These are phyloP conservation scores for Montipora cactus DNA, from an alignment of 64 coral and sea anemone genomes.

Conservation along the genomic window DNA sequence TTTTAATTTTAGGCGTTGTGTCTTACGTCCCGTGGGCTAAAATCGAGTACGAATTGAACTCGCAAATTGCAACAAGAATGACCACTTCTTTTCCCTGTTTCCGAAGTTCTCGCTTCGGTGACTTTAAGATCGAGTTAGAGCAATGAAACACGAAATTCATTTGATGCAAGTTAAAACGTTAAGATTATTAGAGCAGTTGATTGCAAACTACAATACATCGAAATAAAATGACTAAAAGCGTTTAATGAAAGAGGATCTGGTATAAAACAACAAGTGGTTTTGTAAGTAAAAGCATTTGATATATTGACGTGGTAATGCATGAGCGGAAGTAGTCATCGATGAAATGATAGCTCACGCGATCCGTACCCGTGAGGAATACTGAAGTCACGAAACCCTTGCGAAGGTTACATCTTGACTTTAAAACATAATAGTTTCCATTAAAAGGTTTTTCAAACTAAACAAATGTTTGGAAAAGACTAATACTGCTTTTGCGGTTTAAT, in stretches of 20 bases:
- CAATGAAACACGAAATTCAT: neutral
- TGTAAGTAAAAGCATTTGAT: constrained; percentile 12
- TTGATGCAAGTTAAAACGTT: neutral
- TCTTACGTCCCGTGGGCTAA: too few relatives aligned
- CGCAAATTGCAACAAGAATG: too few relatives aligned
- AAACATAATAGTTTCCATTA: neutral
- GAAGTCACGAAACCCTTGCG: constrained; percentile 28
- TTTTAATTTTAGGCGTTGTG: too few relatives aligned
- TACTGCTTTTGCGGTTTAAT: neutral
- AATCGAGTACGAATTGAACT: too few relatives aligned
- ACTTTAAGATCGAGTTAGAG: too few relatives aligned
- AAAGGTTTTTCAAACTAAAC: neutral
- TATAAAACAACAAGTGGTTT: constrained; percentile 35
- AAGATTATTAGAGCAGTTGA: constrained; percentile 14
- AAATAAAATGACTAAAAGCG: constrained; percentile 7
- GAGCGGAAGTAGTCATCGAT: constrained; percentile 8
- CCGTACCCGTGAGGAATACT: constrained; percentile 5
- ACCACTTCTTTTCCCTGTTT: too few relatives aligned
- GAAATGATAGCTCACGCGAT: constrained; percentile 44
- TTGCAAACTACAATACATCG: constrained; percentile 20
- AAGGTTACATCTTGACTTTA: neutral
- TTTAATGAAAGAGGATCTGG: constrained; percentile 26
- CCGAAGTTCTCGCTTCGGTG: neutral
- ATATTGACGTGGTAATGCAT: constrained; percentile 27
- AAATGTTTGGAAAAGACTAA: neutral